phyloP scores from a whole-genome alignment of 2,888 invertebrate genomes.

The Lycia hirtaria region DNA sequence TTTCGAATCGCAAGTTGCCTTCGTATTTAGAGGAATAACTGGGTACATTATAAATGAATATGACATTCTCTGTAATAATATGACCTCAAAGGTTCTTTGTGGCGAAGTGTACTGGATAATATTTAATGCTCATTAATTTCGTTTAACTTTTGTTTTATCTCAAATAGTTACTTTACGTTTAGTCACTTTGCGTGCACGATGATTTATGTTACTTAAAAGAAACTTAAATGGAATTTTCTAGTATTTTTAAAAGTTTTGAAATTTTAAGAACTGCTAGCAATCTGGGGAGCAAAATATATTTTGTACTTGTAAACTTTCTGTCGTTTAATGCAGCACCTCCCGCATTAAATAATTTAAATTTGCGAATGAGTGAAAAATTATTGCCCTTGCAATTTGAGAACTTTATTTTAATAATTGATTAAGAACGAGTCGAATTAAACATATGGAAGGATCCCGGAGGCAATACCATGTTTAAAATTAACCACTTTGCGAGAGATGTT shows the following conservation, averaged over 20 bases:
- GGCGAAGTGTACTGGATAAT: not conserved
- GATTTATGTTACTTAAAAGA: constrained; percentile 9
- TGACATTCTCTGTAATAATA: not conserved
- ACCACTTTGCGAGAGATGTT: too few species aligned
- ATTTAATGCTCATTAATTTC: not conserved
- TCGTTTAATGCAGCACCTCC: not conserved
- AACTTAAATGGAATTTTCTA: not conserved
- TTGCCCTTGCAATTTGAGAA: not conserved
- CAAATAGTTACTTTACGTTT: not conserved
- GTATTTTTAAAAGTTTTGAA: constrained; percentile 1
- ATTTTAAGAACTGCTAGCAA: not conserved
- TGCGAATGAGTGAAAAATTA: constrained; percentile 13
- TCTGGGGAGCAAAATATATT: not conserved
- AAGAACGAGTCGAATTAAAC: too few species aligned
- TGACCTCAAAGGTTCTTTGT: constrained; percentile 3
- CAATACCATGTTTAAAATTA: too few species aligned
- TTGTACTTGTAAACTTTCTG: not conserved
- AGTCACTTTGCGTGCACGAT: constrained; percentile 2
- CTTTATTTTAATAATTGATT: too few species aligned
- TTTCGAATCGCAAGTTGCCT: constrained; percentile 8
- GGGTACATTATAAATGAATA: not conserved
- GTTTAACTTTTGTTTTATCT: constrained; percentile 1
- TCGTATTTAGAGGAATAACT: constrained; percentile 11
- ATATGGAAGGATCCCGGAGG: too few species aligned
- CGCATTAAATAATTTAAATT: not conserved